These are phyloP conservation scores for Sebastes vulpes DNA, from an alignment of 2,797 vertebrate species.

Conservation along the genomic window DNA sequence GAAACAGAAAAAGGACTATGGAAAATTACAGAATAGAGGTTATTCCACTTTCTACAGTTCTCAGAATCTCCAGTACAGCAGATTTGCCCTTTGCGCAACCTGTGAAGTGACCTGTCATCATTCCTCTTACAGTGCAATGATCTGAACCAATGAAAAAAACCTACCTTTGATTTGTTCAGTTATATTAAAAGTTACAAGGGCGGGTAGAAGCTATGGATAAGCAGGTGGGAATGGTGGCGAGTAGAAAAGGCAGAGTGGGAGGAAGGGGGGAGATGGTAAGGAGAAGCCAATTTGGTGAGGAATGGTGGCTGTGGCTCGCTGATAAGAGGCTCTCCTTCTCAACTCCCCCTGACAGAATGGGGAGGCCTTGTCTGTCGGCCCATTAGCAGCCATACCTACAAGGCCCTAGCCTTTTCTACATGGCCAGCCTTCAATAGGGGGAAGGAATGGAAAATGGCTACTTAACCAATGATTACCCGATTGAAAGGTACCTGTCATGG, in stretches of 20 bases:
- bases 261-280: constrained; percentile 50
- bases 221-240: constrained; percentile 45
- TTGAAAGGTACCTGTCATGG: constrained; percentile 94
- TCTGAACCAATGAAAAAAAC: constrained; percentile 4
- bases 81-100: constrained; percentile 30
- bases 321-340: constrained; percentile 86
- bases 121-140: constrained; percentile 16
- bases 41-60: not conserved
- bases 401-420: constrained; percentile 84
- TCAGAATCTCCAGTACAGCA: not conserved
- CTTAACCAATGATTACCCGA: constrained; percentile 89
- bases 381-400: constrained; percentile 91
- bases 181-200: constrained; percentile 45
- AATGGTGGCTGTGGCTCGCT: constrained; percentile 85
- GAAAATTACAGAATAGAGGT: constrained; percentile 42
- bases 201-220: constrained; percentile 44
- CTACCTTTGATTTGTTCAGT: constrained; percentile 22
- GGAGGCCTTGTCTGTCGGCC: constrained; percentile 89
- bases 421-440: constrained; percentile 60
- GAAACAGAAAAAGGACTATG: constrained; percentile 21
- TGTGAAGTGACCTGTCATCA: constrained; percentile 44
- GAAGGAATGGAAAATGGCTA: constrained; percentile 89
- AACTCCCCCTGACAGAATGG: constrained; percentile 79
- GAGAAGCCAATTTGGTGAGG: constrained; percentile 76
- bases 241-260: constrained; percentile 22